Conservation (phyloP, 2,797 vertebrate species). For the Acrossocheilus wenchowensis region DNA sequence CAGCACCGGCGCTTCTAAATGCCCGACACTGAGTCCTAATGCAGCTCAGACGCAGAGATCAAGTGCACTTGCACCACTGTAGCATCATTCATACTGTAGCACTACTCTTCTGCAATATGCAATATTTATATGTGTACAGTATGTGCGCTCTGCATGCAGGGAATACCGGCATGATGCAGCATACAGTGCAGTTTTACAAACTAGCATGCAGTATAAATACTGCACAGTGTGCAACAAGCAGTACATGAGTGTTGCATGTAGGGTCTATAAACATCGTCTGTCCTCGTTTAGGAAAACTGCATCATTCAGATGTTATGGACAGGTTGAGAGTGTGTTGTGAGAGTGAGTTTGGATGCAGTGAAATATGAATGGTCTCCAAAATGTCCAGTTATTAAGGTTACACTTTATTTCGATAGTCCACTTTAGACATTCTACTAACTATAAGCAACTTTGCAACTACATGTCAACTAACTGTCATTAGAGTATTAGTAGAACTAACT, state of each 20-base stretch:
- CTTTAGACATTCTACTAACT: too few species aligned
- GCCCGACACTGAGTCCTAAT: constrained; percentile 25
- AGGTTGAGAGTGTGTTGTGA: background rate
- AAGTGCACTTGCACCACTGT: background rate
- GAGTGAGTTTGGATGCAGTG: background rate
- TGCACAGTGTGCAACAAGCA: background rate
- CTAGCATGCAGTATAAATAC: background rate
- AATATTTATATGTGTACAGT: background rate
- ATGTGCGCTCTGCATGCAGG: background rate
- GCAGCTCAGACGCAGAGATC: constrained; percentile 29
- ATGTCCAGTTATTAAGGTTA: too few species aligned
- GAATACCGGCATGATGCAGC: background rate
- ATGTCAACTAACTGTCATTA: background rate
- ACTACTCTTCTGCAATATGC: background rate
- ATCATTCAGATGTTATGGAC: background rate
- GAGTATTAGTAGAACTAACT: background rate
- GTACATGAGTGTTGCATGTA: background rate
- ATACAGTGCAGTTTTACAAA: background rate
- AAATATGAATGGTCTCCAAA: background rate
- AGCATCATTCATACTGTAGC: background rate
- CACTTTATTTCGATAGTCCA: background rate
- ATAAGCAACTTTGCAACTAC: background rate
- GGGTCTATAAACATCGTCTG: background rate
- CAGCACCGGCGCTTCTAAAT: constrained; percentile 36
- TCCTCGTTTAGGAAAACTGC: background rate